Evolutionary conservation across 2,113 vertebrate species (phyloP), one percentile per base, ranked within the genome.

Genomic region (Picathartes gymnocephalus): DNA sequence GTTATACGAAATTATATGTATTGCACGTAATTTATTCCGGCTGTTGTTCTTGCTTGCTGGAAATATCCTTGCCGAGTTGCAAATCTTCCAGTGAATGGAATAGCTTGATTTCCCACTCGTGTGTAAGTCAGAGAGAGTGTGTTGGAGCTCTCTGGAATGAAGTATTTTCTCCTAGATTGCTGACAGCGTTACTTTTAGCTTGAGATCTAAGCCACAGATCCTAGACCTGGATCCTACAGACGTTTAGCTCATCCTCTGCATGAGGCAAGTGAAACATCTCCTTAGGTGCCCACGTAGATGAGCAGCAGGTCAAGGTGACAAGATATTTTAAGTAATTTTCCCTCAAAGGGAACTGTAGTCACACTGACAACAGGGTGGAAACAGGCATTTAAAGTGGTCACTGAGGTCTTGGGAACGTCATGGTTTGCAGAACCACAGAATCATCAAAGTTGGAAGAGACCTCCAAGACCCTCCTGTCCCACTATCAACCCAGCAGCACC

Each of bases 1-100:
- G 30, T n/a, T n/a, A 4, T 17, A 11, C 4, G 3, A 44, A 64
- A 23, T 13, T 6, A 9, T 17, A 2, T 19, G 23, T 5, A 0
- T 22, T 57, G 22, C 24, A 6, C 1, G 0, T 11, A 4, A 39
- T 58, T 47, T 11, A 14, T 45, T 23, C 19, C 11, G 18, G 27
- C 9, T 28, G 0, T 11, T 35, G n/a, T 27, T 5, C 11, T 80
- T 40, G 51, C 39, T 35, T 23, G 27, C 16, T 37, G 31, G 25
- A 19, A 44, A 5, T 13, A n/a, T 6, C 33, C n/a, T 71, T 56
- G 50, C 66, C 4, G 22, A 51, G 28, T 31, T 15, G 9, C 4
- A 37, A 87, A 12, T 73, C 33, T 68, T 50, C 8, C 44, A 15
- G 13, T 8, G 40, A 44, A 30, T 4, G 3, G 12, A 60, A 20